Evolutionary conservation across 2,888 invertebrate species (phyloP).

Genomic region (Cantharis nigra): DNA sequence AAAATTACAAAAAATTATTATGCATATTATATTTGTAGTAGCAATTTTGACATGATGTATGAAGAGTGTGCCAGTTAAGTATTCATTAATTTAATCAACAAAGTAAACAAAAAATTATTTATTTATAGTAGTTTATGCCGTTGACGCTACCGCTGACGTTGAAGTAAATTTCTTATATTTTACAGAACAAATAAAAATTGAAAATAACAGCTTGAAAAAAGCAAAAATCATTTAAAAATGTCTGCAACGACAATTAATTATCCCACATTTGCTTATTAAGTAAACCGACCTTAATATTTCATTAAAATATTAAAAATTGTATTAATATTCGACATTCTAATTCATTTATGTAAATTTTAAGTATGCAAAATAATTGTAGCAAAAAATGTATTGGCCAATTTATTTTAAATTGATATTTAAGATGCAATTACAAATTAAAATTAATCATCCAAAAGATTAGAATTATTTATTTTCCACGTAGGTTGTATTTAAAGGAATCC

Average conservation of each 20-base stretch:
- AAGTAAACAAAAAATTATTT: not conserved
- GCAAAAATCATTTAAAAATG: too few species aligned
- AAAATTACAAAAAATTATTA: not conserved
- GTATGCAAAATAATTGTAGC: not conserved
- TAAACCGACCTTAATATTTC: not conserved
- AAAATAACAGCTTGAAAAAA: too few species aligned
- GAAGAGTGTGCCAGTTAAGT: not conserved
- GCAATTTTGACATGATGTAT: not conserved
- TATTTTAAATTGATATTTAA: constrained; percentile 1
- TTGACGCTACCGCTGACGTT: not conserved
- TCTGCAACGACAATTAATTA: not conserved
- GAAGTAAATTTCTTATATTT: not conserved
- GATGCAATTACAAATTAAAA: not conserved
- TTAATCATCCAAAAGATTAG: not conserved
- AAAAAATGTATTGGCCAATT: not conserved
- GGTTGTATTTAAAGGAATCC: not conserved
- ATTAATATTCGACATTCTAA: not conserved
- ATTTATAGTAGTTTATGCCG: not conserved
- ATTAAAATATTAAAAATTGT: not conserved
- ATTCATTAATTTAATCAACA: not conserved
- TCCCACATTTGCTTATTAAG: not conserved
- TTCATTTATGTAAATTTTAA: not conserved
- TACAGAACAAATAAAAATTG: too few species aligned
- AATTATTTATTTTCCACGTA: not conserved
- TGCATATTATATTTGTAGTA: not conserved